Conservation (phyloP, 2,113 vertebrate species). For the Labeo rohita region DNA sequence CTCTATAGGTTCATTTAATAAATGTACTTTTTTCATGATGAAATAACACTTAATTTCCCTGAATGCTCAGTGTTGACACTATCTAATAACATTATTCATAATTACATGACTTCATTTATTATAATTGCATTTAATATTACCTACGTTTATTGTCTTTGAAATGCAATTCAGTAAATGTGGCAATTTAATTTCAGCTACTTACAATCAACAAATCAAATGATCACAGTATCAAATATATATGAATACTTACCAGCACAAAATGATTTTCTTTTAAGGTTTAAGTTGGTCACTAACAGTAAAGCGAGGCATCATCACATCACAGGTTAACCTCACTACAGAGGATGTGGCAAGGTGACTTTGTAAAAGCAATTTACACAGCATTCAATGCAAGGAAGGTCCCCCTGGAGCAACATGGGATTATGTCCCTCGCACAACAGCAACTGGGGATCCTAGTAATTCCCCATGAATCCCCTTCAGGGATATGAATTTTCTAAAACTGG, state of each 20-base stretch:
- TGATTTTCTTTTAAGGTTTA: not conserved
- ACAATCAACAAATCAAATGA: no score
- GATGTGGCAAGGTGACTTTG: constrained; percentile 10
- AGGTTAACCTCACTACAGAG: not conserved
- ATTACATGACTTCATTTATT: not conserved
- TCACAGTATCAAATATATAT: no score
- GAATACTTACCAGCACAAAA: not conserved
- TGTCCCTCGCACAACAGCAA: not conserved
- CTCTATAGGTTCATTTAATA: no score
- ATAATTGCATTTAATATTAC: not conserved
- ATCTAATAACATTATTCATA: not conserved
- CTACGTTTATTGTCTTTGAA: not conserved
- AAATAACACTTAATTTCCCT: not conserved
- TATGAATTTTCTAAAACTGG: not conserved
- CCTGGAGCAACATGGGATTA: not conserved
- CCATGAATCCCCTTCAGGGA: not conserved
- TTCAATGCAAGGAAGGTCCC: not conserved
- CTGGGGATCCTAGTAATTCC: constrained; percentile 10
- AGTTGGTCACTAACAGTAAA: not conserved
- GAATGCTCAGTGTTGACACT: not conserved
- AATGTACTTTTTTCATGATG: not conserved
- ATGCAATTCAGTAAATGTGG: not conserved
- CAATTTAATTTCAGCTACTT: no score
- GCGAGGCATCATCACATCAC: not conserved
- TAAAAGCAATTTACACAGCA: constrained; percentile 1